Percentiles rank a stretch among this genome's conserved stretches.
These are phyloP conservation scores for Hyposoter dolosus DNA, from an alignment of 2,888 invertebrate genomes.

Conservation along the genomic window DNA sequence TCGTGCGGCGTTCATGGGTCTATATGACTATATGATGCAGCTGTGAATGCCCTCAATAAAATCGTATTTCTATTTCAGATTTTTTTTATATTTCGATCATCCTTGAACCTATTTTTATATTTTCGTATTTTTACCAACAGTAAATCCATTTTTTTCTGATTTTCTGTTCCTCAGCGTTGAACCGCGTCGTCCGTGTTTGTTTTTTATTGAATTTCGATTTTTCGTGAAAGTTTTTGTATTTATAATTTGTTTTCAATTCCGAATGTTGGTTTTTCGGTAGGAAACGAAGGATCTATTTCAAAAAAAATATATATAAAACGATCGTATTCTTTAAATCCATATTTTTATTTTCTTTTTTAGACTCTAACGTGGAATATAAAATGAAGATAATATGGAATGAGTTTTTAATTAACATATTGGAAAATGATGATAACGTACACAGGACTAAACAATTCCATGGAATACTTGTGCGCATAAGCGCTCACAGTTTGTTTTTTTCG, in stretches of 20 bases:
- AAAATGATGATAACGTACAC: slow-evolving; percentile 55
- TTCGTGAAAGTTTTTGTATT: not conserved
- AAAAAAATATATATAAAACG: not conserved
- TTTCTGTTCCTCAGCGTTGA: not conserved
- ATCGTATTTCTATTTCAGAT: not conserved
- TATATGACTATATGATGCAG: not conserved
- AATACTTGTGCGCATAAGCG: slow-evolving; percentile 59
- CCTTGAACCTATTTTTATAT: slow-evolving; percentile 7
- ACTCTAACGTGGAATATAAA: slow-evolving; percentile 8
- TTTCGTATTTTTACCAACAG: not conserved
- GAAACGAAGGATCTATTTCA: not conserved
- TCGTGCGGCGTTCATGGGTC: not conserved
- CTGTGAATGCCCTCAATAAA: slow-evolving; percentile 6
- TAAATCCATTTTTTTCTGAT: not conserved
- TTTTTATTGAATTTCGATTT: not conserved
- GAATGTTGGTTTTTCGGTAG: not conserved
- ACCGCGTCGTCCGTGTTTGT: not conserved
- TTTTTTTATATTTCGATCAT: not conserved
- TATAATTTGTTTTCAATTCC: not conserved
- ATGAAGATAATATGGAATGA: slow-evolving; percentile 59
- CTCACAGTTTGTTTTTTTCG: slow-evolving; percentile 18
- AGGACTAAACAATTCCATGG: slow-evolving; percentile 43
- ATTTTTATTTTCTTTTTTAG: slow-evolving; percentile 6
- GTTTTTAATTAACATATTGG: slow-evolving; percentile 56
- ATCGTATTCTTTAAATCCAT: not conserved